Evolutionary conservation across 1,140 invertebrate genomes (phyloP).

Genomic region (Acromyrmex echinatior): DNA sequence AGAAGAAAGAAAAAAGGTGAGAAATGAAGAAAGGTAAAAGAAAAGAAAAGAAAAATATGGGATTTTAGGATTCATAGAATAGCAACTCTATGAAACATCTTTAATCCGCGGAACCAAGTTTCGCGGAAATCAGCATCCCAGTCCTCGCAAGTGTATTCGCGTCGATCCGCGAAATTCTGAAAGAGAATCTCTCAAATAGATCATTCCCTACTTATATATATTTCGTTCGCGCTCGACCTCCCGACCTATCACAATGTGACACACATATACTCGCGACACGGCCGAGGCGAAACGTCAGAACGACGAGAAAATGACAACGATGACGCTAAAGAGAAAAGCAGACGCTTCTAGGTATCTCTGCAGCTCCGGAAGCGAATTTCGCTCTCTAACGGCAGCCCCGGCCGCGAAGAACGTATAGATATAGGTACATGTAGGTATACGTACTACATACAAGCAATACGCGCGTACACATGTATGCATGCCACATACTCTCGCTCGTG

Average conservation of each 20-base stretch:
- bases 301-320: slow-evolving; percentile 12
- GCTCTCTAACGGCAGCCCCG: slow-evolving; percentile 11
- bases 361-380: slow-evolving; percentile 35
- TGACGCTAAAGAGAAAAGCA: neutral
- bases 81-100: neutral
- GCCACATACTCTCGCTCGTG: slow-evolving; percentile 33
- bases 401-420: neutral
- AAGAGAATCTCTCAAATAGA: neutral
- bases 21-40: neutral
- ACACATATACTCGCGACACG: slow-evolving; percentile 36
- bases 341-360: neutral
- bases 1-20: neutral
- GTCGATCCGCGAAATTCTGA: slow-evolving; percentile 4
- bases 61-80: neutral
- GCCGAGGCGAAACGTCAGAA: slow-evolving; percentile 25
- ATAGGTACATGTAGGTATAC: neutral
- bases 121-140: neutral
- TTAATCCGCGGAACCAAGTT: neutral
- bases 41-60: neutral
- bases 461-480: neutral
- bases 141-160: neutral
- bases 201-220: neutral
- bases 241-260: slow-evolving; percentile 63
- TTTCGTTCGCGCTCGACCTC: neutral
- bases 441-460: neutral